Conservation (phyloP, 2,113 vertebrate species). For the Gymnocephalus cernua region DNA sequence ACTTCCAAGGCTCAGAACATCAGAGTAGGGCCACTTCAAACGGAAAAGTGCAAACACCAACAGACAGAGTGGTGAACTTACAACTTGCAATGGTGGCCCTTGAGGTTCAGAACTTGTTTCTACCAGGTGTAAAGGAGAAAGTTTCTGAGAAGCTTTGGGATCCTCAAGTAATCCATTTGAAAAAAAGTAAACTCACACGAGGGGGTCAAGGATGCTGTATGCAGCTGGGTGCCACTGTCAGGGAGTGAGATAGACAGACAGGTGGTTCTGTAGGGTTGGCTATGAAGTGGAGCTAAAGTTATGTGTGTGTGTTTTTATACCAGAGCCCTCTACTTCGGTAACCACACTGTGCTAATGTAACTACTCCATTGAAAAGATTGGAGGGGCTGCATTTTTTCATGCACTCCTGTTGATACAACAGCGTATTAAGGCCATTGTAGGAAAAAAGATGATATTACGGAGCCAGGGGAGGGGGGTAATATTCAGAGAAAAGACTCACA, state of each 20-base stretch:
- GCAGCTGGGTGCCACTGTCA: background rate
- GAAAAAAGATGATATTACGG: too few species aligned
- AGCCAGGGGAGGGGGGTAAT: too few species aligned
- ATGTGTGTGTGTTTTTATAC: background rate
- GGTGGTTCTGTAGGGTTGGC: background rate
- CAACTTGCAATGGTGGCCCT: conserved; percentile 6
- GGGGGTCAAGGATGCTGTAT: background rate
- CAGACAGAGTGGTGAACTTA: conserved; percentile 7
- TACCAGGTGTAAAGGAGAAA: conserved; percentile 24
- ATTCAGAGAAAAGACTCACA: too few species aligned
- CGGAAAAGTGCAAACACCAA: background rate
- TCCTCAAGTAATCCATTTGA: conserved; percentile 41
- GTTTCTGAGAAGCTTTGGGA: conserved; percentile 25
- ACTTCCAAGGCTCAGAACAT: conserved; percentile 42
- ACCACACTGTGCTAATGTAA: background rate
- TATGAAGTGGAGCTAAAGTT: background rate
- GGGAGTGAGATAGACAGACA: background rate
- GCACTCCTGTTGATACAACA: too few species aligned
- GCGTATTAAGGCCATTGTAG: too few species aligned
- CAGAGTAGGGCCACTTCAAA: conserved; percentile 61
- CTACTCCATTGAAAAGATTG: background rate
- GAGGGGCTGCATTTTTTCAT: background rate
- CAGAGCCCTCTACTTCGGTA: background rate
- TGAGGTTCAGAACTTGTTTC: conserved; percentile 6
- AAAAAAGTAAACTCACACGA: conserved; percentile 8